Conservation (phyloP, 2,113 vertebrate genomes). For the Xyliphius kryptos region DNA sequence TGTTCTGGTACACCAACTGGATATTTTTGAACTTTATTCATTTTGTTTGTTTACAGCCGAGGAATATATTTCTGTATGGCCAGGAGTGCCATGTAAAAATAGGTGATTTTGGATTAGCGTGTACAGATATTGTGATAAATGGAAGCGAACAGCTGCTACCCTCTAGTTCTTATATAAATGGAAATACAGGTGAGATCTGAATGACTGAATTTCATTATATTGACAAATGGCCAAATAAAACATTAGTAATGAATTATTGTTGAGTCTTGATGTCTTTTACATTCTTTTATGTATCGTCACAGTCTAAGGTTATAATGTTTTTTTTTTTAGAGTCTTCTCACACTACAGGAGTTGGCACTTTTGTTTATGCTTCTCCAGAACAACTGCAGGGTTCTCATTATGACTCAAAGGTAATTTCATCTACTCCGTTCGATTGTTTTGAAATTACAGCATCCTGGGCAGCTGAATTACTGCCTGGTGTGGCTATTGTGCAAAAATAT, state of each 20-base stretch:
- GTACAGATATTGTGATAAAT: slow-evolving; percentile 73
- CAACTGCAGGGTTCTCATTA: slow-evolving; percentile 84
- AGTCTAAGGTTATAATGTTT: too few relatives aligned
- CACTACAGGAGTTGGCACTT: slow-evolving; percentile 88
- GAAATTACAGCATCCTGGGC: too few relatives aligned
- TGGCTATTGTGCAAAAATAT: too few relatives aligned
- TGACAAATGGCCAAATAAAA: too few relatives aligned
- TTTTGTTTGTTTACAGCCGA: slow-evolving; percentile 73
- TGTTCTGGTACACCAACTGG: too few relatives aligned
- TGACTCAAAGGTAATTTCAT: slow-evolving; percentile 87
- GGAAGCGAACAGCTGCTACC: slow-evolving; percentile 50
- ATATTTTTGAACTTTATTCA: background rate
- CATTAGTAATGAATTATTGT: too few relatives aligned
- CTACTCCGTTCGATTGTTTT: too few relatives aligned
- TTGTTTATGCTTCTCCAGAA: slow-evolving; percentile 91
- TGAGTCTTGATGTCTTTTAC: too few relatives aligned
- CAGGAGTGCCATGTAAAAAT: slow-evolving; percentile 82
- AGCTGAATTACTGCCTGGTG: too few relatives aligned
- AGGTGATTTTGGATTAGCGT: slow-evolving; percentile 95
- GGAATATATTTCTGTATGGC: slow-evolving; percentile 90
- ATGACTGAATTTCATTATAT: too few relatives aligned
- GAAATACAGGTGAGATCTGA: slow-evolving; percentile 49
- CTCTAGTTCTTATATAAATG: slow-evolving; percentile 41
- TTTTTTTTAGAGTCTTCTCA: slow-evolving; percentile 66
- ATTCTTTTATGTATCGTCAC: too few relatives aligned